phyloP scores from a whole-genome alignment of 1,140 invertebrate species.

The Drosophila melanogaster region Release_6_plus_ISO1_MT NT_037436.4:2877501-2878000 shows the following conservation, averaged over 20 bases:
- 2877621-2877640: slow-evolving; percentile 71
- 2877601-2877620: slow-evolving; percentile 73
- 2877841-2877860: slow-evolving; percentile 70
- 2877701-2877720: slow-evolving; percentile 54
- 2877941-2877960: slow-evolving; percentile 53
- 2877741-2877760: slow-evolving; percentile 39
- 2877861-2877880: not conserved
- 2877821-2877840: slow-evolving; percentile 63
- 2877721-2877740: slow-evolving; percentile 44
- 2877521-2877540: slow-evolving; percentile 5
- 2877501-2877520: slow-evolving; percentile 23
- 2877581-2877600: slow-evolving; percentile 23
- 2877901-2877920: slow-evolving; percentile 45
- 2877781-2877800: slow-evolving; percentile 69
- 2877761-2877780: slow-evolving; percentile 74
- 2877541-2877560: slow-evolving; percentile 51
- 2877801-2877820: slow-evolving; percentile 72
- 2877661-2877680: slow-evolving; percentile 73
- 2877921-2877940: slow-evolving; percentile 68
- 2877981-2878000: slow-evolving; percentile 11
- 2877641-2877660: slow-evolving; percentile 69
- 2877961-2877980: slow-evolving; percentile 32
- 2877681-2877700: slow-evolving; percentile 33
- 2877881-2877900: slow-evolving; percentile 41
- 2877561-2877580: slow-evolving; percentile 34